These are phyloP conservation scores for Cantharis rufa DNA, from an alignment of 2,888 invertebrate species.

Conservation along the genomic window DNA sequence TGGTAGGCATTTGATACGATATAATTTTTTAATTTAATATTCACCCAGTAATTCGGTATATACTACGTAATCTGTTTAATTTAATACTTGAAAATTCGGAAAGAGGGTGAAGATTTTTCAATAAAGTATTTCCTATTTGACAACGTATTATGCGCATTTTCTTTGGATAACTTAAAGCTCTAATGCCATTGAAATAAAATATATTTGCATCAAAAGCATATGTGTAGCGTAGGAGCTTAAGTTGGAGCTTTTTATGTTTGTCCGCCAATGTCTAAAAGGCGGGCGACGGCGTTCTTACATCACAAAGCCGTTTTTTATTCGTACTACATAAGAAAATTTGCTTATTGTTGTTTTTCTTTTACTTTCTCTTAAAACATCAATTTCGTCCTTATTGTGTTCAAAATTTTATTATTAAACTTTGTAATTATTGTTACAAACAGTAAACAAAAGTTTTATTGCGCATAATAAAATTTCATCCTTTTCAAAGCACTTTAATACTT, in stretches of 20 bases:
- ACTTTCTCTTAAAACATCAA: constrained; percentile 25
- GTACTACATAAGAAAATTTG: constrained; percentile 19
- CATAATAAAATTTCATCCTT: background rate
- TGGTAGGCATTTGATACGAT: background rate
- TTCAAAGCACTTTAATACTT: background rate
- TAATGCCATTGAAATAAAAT: constrained; percentile 43
- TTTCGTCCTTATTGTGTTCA: constrained; percentile 4
- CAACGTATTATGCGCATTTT: constrained; percentile 42
- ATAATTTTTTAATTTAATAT: background rate
- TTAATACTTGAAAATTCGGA: background rate
- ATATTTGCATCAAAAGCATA: constrained; percentile 48
- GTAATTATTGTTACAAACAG: background rate
- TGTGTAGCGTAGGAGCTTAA: constrained; percentile 45
- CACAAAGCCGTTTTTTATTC: constrained; percentile 15
- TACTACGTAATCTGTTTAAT: background rate
- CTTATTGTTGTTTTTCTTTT: constrained; percentile 27
- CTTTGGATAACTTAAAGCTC: constrained; percentile 39
- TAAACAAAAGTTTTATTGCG: background rate
- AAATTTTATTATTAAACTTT: background rate
- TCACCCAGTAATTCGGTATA: background rate
- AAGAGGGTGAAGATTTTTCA: background rate
- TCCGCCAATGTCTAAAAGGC: constrained; percentile 56
- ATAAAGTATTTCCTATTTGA: constrained; percentile 31
- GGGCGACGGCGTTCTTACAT: constrained; percentile 26
- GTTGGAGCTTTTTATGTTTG: constrained; percentile 55